A percentile compares a stretch with the other conserved stretches of the same genome.
Evolutionary conservation across 64 coral and sea anemone genomes (phyloP).

Genomic region (Actinia tenebrosa): DNA sequence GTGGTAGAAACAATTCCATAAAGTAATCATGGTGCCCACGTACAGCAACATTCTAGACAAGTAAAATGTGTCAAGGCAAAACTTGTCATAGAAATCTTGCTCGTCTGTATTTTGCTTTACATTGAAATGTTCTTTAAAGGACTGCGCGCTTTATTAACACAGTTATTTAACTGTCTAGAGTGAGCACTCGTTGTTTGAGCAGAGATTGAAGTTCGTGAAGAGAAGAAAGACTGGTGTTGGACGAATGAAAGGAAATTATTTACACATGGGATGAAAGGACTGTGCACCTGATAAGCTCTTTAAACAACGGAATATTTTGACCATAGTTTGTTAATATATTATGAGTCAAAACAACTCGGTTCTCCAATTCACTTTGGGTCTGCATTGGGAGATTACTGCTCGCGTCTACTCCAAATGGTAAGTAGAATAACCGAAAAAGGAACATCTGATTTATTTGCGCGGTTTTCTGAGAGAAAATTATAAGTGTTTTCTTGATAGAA

Average conservation of each 20-base stretch:
- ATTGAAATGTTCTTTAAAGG: too few relatives aligned
- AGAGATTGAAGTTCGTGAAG: not conserved
- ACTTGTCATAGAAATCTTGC: too few relatives aligned
- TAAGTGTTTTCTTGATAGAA: too few relatives aligned
- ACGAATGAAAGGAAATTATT: not conserved
- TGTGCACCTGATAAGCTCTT: not conserved
- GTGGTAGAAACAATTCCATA: too few relatives aligned
- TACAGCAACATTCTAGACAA: too few relatives aligned
- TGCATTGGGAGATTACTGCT: not conserved
- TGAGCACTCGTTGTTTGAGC: not conserved
- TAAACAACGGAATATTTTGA: not conserved
- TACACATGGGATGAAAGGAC: not conserved
- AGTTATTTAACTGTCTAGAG: not conserved
- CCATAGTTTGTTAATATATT: not conserved
- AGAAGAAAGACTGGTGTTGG: not conserved
- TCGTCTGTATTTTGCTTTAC: too few relatives aligned
- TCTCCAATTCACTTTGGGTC: not conserved
- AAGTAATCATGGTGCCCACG: too few relatives aligned
- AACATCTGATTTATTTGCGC: too few relatives aligned
- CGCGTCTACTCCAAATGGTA: too few relatives aligned
- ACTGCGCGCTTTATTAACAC: not conserved
- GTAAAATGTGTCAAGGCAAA: too few relatives aligned
- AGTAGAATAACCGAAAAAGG: too few relatives aligned
- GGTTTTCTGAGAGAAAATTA: too few relatives aligned
- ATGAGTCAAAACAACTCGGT: not conserved